Base-by-base conservation (phyloP, 2,888 invertebrate species). In the Abrostola tripartita region DNA sequence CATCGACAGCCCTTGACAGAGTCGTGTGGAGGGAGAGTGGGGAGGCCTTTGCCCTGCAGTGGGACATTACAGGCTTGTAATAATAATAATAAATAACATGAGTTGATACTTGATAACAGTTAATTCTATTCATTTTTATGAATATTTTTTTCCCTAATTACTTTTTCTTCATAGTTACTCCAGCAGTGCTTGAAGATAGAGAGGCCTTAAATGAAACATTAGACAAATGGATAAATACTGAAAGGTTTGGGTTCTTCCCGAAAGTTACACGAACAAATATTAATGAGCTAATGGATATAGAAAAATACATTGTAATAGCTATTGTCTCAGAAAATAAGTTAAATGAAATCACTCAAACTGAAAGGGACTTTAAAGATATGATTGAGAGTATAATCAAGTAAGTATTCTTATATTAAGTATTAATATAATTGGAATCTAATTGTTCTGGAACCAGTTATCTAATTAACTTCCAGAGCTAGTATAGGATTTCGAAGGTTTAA, bases 251-350 rank as follows among this genome's bases (percentile, higher is more conserved):
- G 49, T 97, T 97, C 53, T 99, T 98, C 85, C 98, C 98, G 7
- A 98, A 98, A 95, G 96, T 98, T 36, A 97, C 98, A 0, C 95
- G 96, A 61, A 97, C 97, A 60, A 98, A 98, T 82, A 96, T 98
- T 61, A 96, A 98, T 90, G 97, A 98, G 86, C 90, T 99, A 79
- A 95, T 98, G 85, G 96, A 97, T 81, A 98, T 97, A 0, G 97
- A 97, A 80, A 99, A 99, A 87, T 97, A 96, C 89, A 94, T 99
- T 61, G 99, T 98, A 5, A 95, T 99, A 63, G 98, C 97, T 36
- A 97, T 98, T 12, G 96, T 98, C 0, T 97, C 98, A 82, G 98
- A 98, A 92, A 98, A 98, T 88, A 98, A 97, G 85, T 92, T 98
- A 1, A 97, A 96, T 83, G 97, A 98, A 90, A 96, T 98, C 57